Percentiles rank a stretch among this genome's conserved stretches.
These are phyloP conservation scores for Mythimna ferrago DNA, from an alignment of 2,888 invertebrate genomes.

Conservation along the genomic window DNA sequence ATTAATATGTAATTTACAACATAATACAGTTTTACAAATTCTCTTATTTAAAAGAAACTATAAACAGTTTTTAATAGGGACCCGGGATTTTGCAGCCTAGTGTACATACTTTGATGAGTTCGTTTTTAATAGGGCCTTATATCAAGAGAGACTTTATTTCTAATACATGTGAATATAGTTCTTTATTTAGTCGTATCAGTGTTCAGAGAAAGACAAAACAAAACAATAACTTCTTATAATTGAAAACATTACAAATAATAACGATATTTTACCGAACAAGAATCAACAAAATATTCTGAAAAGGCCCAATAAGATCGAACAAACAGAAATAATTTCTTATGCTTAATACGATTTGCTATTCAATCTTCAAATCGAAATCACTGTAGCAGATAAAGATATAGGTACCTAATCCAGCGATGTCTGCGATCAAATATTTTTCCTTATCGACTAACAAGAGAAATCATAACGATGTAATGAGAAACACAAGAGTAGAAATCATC, in stretches of 20 bases:
- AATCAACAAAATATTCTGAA: not conserved
- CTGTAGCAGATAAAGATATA: conserved; percentile 16
- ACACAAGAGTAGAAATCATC: not conserved
- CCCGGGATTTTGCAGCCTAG: too few relatives aligned
- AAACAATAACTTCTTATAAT: not conserved
- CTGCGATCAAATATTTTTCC: conserved; percentile 28
- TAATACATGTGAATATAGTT: not conserved
- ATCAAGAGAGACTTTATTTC: conserved; percentile 8
- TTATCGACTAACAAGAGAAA: conserved; percentile 9
- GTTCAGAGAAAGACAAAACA: not conserved
- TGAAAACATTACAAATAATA: not conserved
- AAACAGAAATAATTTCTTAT: conserved; percentile 12
- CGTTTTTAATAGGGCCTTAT: not conserved
- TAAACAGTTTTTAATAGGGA: too few relatives aligned
- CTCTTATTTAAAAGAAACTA: too few relatives aligned
- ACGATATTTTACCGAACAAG: not conserved
- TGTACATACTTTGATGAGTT: not conserved
- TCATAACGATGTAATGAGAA: conserved; percentile 2
- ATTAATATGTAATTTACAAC: too few relatives aligned
- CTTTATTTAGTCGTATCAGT: not conserved
- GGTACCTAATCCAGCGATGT: conserved; percentile 11
- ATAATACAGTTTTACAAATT: too few relatives aligned
- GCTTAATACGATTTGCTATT: conserved; percentile 25
- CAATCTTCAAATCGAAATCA: conserved; percentile 23
- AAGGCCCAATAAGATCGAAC: conserved; percentile 3